These are phyloP conservation scores for Leptosomus discolor DNA, from an alignment of 2,113 vertebrate species.

Conservation along the genomic window DNA sequence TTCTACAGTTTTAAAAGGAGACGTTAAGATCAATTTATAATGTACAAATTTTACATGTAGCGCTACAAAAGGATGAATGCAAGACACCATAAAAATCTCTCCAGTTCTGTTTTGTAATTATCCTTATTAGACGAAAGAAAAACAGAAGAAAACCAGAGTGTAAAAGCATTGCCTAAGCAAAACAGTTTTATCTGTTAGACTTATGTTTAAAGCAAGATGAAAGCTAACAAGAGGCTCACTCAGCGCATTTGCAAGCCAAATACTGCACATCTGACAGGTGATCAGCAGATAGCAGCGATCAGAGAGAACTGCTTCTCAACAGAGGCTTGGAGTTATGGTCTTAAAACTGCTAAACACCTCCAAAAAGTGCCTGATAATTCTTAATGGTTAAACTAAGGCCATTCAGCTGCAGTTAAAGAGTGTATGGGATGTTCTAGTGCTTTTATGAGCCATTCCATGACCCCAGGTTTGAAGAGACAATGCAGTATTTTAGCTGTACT, in stretches of 20 bases:
- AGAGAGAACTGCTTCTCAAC: conserved; percentile 57
- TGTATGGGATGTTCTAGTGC: not conserved
- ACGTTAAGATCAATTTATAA: not conserved
- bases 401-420: not conserved
- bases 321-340: conserved; percentile 65
- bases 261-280: conserved; percentile 21
- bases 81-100: not conserved
- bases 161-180: not conserved
- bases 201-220: not conserved
- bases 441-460: not conserved
- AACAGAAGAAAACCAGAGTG: not conserved
- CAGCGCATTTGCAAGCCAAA: conserved; percentile 40
- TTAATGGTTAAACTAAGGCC: not conserved
- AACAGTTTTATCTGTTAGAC: not conserved
- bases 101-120: not conserved
- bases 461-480: not conserved
- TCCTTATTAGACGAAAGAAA: not conserved
- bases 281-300: not conserved
- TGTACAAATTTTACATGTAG: not conserved
- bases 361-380: conserved; percentile 1
- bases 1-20: not conserved
- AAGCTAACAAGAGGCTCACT: conserved; percentile 16
- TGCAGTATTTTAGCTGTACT: not conserved
- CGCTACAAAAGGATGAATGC: not conserved
- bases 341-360: not conserved